A percentile compares a stretch with the other conserved stretches of the same genome.
These are phyloP conservation scores for Leptogaster cylindrica DNA, from an alignment of 2,888 invertebrate species.

Conservation along the genomic window DNA sequence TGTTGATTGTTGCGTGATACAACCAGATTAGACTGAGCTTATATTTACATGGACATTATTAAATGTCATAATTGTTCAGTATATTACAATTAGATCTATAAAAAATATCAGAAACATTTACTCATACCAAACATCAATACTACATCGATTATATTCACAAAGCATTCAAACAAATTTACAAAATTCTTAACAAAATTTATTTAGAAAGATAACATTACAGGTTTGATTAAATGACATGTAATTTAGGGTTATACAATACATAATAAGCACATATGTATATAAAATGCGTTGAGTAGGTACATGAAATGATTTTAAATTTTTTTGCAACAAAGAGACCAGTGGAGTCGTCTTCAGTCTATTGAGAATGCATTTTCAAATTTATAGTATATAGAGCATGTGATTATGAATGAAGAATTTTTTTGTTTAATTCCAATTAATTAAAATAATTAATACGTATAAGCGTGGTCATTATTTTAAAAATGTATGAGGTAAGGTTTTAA, in stretches of 20 bases:
- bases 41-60: too few species aligned
- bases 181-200: slow-evolving; percentile 21
- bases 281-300: slow-evolving; percentile 1
- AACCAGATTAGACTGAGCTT: too few species aligned
- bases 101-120: slow-evolving; percentile 20
- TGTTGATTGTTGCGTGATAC: too few species aligned
- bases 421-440: too few species aligned
- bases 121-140: too few species aligned
- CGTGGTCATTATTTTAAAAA: too few species aligned
- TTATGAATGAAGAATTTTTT: too few species aligned
- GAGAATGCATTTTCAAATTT: neutral
- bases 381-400: too few species aligned
- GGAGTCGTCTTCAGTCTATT: neutral
- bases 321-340: slow-evolving; percentile 6
- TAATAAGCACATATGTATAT: neutral
- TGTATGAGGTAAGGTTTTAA: too few species aligned
- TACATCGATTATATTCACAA: slow-evolving; percentile 30
- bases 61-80: too few species aligned
- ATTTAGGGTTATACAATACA: slow-evolving; percentile 8
- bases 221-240: slow-evolving; percentile 2
- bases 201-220: slow-evolving; percentile 18
- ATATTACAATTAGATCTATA: too few species aligned
- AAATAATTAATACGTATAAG: too few species aligned
- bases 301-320: slow-evolving; percentile 4
- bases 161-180: slow-evolving; percentile 29